Conservation (phyloP, 2,888 invertebrate species). For the Hypolimnas misippus region DNA sequence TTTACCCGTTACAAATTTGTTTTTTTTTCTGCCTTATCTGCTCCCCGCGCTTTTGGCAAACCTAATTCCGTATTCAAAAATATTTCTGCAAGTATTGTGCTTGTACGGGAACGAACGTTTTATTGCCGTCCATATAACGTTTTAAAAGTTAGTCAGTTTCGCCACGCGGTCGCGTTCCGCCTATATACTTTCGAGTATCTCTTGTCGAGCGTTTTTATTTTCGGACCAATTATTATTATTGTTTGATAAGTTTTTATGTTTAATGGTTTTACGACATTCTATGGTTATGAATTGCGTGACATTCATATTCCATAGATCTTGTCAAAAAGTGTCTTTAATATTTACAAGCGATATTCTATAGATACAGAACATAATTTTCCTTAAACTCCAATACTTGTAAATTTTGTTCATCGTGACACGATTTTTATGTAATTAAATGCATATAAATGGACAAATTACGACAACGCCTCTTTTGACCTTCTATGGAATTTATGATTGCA, state of each 20-base stretch:
- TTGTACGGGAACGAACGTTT: slow-evolving; percentile 80
- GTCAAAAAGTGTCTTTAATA: slow-evolving; percentile 6
- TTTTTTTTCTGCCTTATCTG: slow-evolving; percentile 83
- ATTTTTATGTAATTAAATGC: too few species aligned
- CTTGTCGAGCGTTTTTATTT: slow-evolving; percentile 58
- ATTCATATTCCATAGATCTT: slow-evolving; percentile 22
- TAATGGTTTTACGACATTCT: slow-evolving; percentile 54
- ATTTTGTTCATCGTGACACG: too few species aligned
- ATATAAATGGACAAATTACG: too few species aligned
- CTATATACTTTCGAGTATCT: slow-evolving; percentile 55
- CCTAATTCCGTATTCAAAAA: slow-evolving; percentile 85
- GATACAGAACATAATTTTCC: neutral
- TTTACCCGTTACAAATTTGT: slow-evolving; percentile 85
- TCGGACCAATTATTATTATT: slow-evolving; percentile 72
- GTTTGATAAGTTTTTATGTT: slow-evolving; percentile 69
- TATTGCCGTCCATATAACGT: slow-evolving; percentile 82
- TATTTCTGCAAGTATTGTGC: slow-evolving; percentile 84
- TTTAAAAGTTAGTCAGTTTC: slow-evolving; percentile 81
- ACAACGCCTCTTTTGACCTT: too few species aligned
- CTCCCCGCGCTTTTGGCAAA: slow-evolving; percentile 82
- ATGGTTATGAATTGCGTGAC: slow-evolving; percentile 45
- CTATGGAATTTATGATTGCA: too few species aligned
- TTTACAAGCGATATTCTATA: neutral
- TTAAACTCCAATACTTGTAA: too few species aligned
- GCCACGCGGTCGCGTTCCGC: slow-evolving; percentile 63